Evolutionary conservation across 1,140 invertebrate species (phyloP).

Genomic region (Coptotermes formosanus): DNA sequence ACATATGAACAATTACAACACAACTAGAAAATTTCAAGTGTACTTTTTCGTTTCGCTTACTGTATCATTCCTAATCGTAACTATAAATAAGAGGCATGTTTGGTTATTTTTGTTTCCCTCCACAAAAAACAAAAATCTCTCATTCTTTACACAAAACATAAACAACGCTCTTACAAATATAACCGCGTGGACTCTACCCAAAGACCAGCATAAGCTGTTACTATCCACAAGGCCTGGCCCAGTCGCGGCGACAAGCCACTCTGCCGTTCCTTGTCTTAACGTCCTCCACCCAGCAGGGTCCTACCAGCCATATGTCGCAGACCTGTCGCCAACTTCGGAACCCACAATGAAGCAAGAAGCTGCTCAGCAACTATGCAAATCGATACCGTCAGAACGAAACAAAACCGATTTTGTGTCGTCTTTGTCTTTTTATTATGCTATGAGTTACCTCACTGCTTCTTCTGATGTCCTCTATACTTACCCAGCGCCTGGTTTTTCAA

Average conservation of each 20-base stretch:
- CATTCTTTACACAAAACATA: not conserved
- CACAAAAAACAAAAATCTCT: not conserved
- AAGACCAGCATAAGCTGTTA: not conserved
- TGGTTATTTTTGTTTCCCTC: not conserved
- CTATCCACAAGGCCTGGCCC: not conserved
- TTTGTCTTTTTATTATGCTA: not conserved
- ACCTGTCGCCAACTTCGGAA: slow-evolving; percentile 3
- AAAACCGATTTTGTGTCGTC: not conserved
- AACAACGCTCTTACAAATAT: not conserved
- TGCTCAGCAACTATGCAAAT: not conserved
- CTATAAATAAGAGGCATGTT: not conserved
- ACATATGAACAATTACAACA: too few relatives aligned
- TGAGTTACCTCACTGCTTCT: not conserved
- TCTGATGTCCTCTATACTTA: not conserved
- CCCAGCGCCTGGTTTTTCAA: not conserved
- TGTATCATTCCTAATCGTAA: not conserved
- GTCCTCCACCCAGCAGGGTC: not conserved
- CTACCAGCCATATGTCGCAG: slow-evolving; percentile 13
- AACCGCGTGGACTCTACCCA: not conserved
- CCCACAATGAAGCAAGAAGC: slow-evolving; percentile 15
- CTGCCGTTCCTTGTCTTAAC: not conserved
- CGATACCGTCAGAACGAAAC: not conserved
- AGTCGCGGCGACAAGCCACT: not conserved
- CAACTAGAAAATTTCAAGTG: too few relatives aligned
- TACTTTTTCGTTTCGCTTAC: too few relatives aligned